Base-by-base conservation (phyloP, 2,113 vertebrate genomes). In the Polyodon spathula region DNA sequence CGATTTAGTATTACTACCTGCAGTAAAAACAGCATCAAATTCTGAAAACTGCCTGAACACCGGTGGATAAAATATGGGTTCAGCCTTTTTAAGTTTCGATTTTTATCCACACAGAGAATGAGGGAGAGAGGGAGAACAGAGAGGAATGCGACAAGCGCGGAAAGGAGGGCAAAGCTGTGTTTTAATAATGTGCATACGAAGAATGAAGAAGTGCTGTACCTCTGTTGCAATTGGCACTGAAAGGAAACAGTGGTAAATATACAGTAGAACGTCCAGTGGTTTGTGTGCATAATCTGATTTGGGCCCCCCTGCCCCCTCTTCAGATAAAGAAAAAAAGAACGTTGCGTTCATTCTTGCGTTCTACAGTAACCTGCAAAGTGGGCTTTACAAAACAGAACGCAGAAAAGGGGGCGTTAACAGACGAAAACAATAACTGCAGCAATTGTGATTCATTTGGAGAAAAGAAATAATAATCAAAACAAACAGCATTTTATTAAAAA, bases 341-440 rank as follows among this genome's bases (percentile, higher is more conserved):
- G 56, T 66, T 67, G 63, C 57, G 60, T 43, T 56, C 60, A 46
- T 67, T 51, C 61, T 56, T 15, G 56, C 60, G 60, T 60, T 62
- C 56, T 58, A 60, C 66, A 68, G 63, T 60, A 63, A 63, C 62
- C 57, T 63, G 66, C 55, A 63, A 63, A 40, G 42, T 57, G 53
- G 58, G 60, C 48, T 41, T 60, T 42, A 59, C 56, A 66, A 59
- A n/a, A 71, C 57, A 67, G 16, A 52, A 54, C 51, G 42, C 12
- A 40, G 11, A 61, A 14, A 40, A 40, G 14, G 42, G 52, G 42
- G 58, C 41, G 56, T 44, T 65, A 65, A 54, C 11, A 66, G 50
- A 54, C 37, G 56, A 27, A 44, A 61, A 54, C n/a, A n/a, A n/a
- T 41, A 17, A 39, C 41, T 16, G 10, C 38, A n/a, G 16, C 10